These are phyloP conservation scores for Protaetia brevitarsis DNA, from an alignment of 1,140 invertebrate genomes.

Conservation along the genomic window DNA sequence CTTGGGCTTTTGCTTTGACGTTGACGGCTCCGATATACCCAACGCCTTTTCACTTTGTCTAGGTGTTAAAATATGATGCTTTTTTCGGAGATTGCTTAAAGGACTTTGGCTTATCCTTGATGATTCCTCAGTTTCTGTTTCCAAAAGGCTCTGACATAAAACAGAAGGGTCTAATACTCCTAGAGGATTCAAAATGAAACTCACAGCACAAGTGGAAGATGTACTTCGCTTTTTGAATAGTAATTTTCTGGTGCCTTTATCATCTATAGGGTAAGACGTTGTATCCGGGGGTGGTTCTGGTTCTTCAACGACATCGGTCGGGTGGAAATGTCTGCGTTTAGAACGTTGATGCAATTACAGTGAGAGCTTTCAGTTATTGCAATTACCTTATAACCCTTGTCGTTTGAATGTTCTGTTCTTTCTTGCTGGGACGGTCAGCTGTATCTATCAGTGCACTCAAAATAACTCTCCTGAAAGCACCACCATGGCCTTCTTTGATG, in stretches of 20 bases:
- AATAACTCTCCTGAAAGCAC: conserved; percentile 86
- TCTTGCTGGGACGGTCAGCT: conserved; percentile 69
- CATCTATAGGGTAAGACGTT: conserved; percentile 62
- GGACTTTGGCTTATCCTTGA: conserved; percentile 72
- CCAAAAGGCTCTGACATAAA: conserved; percentile 67
- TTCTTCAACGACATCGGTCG: conserved; percentile 62
- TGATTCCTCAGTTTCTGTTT: conserved; percentile 72
- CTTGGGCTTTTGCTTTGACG: conserved; percentile 50
- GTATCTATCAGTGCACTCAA: conserved; percentile 90
- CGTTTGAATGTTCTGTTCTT: conserved; percentile 70
- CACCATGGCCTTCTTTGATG: conserved; percentile 93
- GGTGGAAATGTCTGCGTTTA: conserved; percentile 66
- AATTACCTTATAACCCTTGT: conserved; percentile 77
- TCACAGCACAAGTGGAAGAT: conserved; percentile 78
- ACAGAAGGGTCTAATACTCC: neutral
- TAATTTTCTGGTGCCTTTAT: conserved; percentile 70
- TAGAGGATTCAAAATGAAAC: conserved; percentile 33
- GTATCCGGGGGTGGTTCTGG: conserved; percentile 56
- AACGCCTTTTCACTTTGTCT: conserved; percentile 73
- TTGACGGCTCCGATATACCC: conserved; percentile 49
- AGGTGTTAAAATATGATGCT: conserved; percentile 73
- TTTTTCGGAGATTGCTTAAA: conserved; percentile 68
- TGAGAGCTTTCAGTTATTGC: neutral
- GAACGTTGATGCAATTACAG: neutral
- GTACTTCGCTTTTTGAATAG: conserved; percentile 84